Conservation (phyloP, 1,140 invertebrate genomes). For the Drosophila yakuba region DNA sequence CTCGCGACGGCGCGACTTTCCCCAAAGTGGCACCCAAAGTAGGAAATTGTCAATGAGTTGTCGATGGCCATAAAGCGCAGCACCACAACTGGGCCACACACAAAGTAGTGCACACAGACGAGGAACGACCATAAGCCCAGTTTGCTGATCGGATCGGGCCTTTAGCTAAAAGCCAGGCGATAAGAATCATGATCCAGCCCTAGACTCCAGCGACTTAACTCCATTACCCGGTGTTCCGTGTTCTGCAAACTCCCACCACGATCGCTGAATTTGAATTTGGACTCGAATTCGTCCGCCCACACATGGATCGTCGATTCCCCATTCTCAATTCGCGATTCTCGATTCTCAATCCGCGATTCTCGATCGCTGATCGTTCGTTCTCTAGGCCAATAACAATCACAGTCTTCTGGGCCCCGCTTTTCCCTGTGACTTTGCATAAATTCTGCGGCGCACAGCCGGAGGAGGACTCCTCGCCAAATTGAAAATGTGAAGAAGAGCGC, state of each 20-base stretch:
- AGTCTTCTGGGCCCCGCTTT: slow-evolving; percentile 23
- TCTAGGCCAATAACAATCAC: slow-evolving; percentile 80
- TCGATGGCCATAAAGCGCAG: slow-evolving; percentile 41
- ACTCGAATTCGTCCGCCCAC: slow-evolving; percentile 79
- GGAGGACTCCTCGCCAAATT: slow-evolving; percentile 64
- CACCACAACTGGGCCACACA: slow-evolving; percentile 64
- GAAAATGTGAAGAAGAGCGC: slow-evolving; percentile 82
- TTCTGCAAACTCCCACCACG: slow-evolving; percentile 29
- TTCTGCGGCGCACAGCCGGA: slow-evolving; percentile 42
- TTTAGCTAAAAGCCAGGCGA: slow-evolving; percentile 72
- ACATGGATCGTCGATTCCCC: slow-evolving; percentile 34
- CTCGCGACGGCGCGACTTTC: slow-evolving; percentile 60
- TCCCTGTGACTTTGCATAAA: slow-evolving; percentile 66
- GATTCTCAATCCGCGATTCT: slow-evolving; percentile 14
- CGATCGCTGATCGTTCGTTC: slow-evolving; percentile 54
- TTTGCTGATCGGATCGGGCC: slow-evolving; percentile 43
- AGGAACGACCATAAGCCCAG: slow-evolving; percentile 8
- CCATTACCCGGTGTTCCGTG: slow-evolving; percentile 29
- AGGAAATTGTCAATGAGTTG: slow-evolving; percentile 76
- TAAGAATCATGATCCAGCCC: slow-evolving; percentile 70
- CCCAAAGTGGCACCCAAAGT: slow-evolving; percentile 72
- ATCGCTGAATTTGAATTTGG: slow-evolving; percentile 43
- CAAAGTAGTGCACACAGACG: slow-evolving; percentile 33
- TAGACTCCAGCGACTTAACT: slow-evolving; percentile 43
- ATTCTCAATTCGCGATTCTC: slow-evolving; percentile 13